A percentile compares a stretch with the other conserved stretches of the same genome.
phyloP scores from a whole-genome alignment of 2,797 vertebrate genomes.

The Rhynchonycteris naso region DNA sequence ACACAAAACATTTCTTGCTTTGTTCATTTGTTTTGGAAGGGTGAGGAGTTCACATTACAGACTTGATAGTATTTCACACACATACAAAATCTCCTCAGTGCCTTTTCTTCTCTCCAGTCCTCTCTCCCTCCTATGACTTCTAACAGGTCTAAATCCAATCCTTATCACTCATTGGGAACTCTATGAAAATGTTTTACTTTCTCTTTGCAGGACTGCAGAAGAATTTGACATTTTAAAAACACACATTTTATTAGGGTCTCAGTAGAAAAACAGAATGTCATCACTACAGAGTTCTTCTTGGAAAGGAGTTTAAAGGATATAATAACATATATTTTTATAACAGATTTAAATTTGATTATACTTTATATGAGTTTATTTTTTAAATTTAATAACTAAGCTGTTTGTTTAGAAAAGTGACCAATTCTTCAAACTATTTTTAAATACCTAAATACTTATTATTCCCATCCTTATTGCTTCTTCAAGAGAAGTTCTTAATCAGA shows the following conservation, averaged over 20 bases:
- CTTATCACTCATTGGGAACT: background rate
- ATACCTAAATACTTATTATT: background rate
- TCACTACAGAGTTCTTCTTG: background rate
- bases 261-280: background rate
- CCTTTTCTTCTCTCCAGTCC: background rate
- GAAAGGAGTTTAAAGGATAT: background rate
- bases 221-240: background rate
- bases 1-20: background rate
- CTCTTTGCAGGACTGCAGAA: background rate
- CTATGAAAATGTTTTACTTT: background rate
- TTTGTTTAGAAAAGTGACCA: background rate
- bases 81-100: background rate
- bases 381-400: background rate
- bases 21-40: background rate
- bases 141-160: background rate
- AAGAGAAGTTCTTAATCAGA: background rate
- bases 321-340: background rate
- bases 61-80: background rate
- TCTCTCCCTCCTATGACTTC: background rate
- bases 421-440: background rate
- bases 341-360: background rate
- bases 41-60: background rate
- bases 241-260: background rate
- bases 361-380: background rate
- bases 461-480: background rate